These are phyloP conservation scores for Sebastes matsubarae DNA, from an alignment of 2,797 vertebrate species.

Conservation along the genomic window DNA sequence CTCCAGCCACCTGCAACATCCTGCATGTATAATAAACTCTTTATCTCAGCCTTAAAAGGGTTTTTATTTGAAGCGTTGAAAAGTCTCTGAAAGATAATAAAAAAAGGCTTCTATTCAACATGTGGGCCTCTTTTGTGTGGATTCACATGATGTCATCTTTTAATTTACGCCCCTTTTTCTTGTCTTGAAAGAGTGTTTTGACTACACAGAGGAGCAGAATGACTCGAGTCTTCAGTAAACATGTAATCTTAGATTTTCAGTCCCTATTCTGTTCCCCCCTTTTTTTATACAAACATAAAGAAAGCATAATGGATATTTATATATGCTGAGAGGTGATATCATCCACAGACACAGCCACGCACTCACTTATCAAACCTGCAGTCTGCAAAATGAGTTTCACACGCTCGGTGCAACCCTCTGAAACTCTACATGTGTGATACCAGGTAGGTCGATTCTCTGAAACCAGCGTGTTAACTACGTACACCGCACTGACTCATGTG, in stretches of 20 bases:
- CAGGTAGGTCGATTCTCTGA: conserved; percentile 11
- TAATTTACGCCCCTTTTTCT: conserved; percentile 32
- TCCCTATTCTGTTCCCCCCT: background rate
- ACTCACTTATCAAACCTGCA: background rate
- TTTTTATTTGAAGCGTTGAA: conserved; percentile 2
- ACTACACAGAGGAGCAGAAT: conserved; percentile 35
- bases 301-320: conserved; percentile 58
- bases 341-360: conserved; percentile 13
- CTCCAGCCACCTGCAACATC: conserved; percentile 15
- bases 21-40: background rate
- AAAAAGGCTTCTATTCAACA: conserved; percentile 7
- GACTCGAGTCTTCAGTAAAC: conserved; percentile 33
- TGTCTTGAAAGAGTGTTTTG: conserved; percentile 32
- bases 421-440: conserved; percentile 35
- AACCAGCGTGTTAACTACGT: conserved; percentile 7
- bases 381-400: conserved; percentile 21
- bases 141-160: conserved; percentile 41
- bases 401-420: background rate
- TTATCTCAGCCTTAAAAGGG: background rate
- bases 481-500: conserved; percentile 44
- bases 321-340: conserved; percentile 28
- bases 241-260: conserved; percentile 49
- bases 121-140: conserved; percentile 23
- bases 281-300: conserved; percentile 1
- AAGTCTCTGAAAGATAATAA: background rate